Conservation (phyloP, 2,888 invertebrate genomes). For the Cephus spinipes region DNA sequence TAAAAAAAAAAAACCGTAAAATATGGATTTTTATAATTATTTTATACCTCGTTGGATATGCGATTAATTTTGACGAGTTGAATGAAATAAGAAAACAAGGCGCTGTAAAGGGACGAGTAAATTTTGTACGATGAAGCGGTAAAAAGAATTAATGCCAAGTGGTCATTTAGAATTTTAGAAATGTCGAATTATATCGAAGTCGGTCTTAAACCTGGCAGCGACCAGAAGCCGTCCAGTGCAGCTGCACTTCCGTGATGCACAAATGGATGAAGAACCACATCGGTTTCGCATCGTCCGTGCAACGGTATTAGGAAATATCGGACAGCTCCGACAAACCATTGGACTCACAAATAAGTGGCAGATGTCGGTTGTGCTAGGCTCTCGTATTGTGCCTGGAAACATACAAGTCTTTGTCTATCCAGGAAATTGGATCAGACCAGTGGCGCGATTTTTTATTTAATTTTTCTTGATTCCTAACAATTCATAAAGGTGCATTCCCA, state of each 20-base stretch:
- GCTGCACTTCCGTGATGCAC: not conserved
- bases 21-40: not conserved
- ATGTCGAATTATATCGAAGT: not conserved
- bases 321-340: slow-evolving; percentile 30
- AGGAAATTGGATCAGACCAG: not conserved
- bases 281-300: not conserved
- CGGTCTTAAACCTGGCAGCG: not conserved
- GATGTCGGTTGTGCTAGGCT: not conserved
- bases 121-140: not conserved
- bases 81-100: not conserved
- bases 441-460: not conserved
- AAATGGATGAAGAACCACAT: not conserved
- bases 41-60: not conserved
- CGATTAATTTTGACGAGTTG: not conserved
- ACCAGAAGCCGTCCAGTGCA: not conserved
- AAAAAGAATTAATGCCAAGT: not conserved
- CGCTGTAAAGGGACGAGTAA: not conserved
- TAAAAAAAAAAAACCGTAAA: not conserved
- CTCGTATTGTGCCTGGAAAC: not conserved
- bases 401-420: not conserved
- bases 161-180: not conserved
- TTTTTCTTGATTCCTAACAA: not conserved
- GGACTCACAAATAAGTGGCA: slow-evolving; percentile 30
- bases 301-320: slow-evolving; percentile 23
- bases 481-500: not conserved